Base-by-base conservation (phyloP, 2,797 vertebrate species). In the Melanotaenia maccullochi region DNA sequence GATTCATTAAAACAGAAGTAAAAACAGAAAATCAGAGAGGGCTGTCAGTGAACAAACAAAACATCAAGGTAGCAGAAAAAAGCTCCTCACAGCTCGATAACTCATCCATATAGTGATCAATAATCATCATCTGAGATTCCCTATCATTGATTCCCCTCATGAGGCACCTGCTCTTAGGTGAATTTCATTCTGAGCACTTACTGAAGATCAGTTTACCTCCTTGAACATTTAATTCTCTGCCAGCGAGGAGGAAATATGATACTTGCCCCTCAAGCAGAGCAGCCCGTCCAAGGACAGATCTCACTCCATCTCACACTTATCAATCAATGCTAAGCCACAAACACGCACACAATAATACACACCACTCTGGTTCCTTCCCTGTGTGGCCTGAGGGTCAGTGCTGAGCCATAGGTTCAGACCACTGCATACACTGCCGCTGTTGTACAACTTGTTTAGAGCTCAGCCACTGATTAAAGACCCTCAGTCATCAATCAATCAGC, bases 391-490 rank as follows among this genome's bases (percentile, higher is more conserved):
- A 64, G 85, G 85, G 85, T 81, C 83, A 84, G 24, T 12, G 0
- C 30, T 44, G 71, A 80, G 79, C 78, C 12, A 4, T 65, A 30
- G 62, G 81, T 76, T 78, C 33, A 84, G 85, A 70, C 73, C 75
- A 12, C 71, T 24, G 1, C 16, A 8, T n/a, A 47, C 9, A 47
- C 65, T 35, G 28, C 64, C 33, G 18, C 76, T 79, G 86, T 85
- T 78, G 79, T 85, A 81, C 83, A 87, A 67, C 80, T 75, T 90
- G 84, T 91, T 89, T 87, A 85, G 88, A 82, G 87, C 83, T 76
- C 42, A 69, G 86, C 82, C 74, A 28, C 86, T 92, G 90, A 93
- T 93, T 93, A 93, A 92, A 93, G 91, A 91, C 83, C 82, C 72
- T 74, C 75, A 58, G 89, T 83, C 89, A 90, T 92, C 91, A 90